Conservation (phyloP, 2,113 vertebrate species). For the Macheiramphus alcinus region DNA sequence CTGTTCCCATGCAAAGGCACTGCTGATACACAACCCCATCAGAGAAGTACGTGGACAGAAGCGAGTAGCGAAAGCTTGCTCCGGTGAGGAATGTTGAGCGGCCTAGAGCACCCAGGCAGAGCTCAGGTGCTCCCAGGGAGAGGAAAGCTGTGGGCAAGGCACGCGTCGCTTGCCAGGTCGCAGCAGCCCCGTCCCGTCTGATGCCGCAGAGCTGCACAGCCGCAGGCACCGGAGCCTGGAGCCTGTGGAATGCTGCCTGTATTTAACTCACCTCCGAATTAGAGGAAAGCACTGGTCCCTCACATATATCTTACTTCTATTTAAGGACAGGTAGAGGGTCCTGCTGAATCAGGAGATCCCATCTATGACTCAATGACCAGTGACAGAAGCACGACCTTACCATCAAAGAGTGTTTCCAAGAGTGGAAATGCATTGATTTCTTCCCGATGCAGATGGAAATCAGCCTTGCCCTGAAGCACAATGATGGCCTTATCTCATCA, state of each 20-base stretch:
- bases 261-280: neutral
- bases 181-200: neutral
- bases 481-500: neutral
- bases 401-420: neutral
- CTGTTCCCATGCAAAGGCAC: neutral
- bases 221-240: neutral
- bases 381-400: neutral
- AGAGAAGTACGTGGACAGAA: neutral
- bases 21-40: neutral
- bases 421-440: neutral
- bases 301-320: neutral
- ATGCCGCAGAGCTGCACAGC: neutral
- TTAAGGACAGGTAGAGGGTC: neutral
- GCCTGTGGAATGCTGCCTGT: fast-evolving
- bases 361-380: neutral
- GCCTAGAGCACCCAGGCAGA: too few species aligned
- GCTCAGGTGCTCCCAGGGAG: neutral
- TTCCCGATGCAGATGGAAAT: neutral
- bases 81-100: neutral
- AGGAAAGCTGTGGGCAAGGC: neutral
- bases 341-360: neutral
- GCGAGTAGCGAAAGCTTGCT: neutral
- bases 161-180: fast-evolving
- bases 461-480: neutral
- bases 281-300: neutral